Conservation (phyloP, 2,113 vertebrate genomes). For the Ammodytes marinus region DNA sequence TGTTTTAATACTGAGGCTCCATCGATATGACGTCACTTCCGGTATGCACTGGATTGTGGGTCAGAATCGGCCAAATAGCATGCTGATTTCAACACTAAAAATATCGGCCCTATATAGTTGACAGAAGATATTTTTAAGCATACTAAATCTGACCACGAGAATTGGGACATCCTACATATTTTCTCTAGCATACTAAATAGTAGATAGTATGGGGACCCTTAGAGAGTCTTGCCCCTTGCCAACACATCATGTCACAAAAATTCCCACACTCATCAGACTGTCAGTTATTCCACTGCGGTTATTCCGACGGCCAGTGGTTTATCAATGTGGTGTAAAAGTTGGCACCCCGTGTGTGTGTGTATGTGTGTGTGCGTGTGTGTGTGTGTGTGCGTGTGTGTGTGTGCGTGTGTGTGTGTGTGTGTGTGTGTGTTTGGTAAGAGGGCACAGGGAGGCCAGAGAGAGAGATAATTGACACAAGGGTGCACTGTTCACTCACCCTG, state of each 20-base stretch:
- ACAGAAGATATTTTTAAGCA: too few species aligned
- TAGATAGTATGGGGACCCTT: too few species aligned
- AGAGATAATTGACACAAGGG: slow-evolving; percentile 59
- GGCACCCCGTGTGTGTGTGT: slow-evolving; percentile 45
- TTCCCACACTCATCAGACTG: slow-evolving; percentile 51
- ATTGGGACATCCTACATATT: too few species aligned
- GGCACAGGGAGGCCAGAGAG: slow-evolving; percentile 38
- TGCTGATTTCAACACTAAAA: too few species aligned
- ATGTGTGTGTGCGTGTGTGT: slow-evolving; percentile 19
- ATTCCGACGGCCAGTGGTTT: slow-evolving; percentile 49
- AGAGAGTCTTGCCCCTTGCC: slow-evolving; percentile 31
- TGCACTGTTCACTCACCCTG: slow-evolving; percentile 52
- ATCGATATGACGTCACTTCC: too few species aligned
- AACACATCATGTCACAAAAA: slow-evolving; percentile 28
- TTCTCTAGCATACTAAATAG: too few species aligned
- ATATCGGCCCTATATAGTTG: too few species aligned
- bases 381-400: slow-evolving; percentile 34
- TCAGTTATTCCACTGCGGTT: slow-evolving; percentile 62
- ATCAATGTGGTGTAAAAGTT: slow-evolving; percentile 68
- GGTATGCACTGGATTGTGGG: too few species aligned
- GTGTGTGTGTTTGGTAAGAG: slow-evolving; percentile 32
- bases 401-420: slow-evolving; percentile 25
- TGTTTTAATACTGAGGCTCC: too few species aligned
- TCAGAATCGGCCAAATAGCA: too few species aligned
- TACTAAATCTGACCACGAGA: too few species aligned